Conservation (phyloP, 2,113 vertebrate species). For the Dasyornis broadbenti region DNA sequence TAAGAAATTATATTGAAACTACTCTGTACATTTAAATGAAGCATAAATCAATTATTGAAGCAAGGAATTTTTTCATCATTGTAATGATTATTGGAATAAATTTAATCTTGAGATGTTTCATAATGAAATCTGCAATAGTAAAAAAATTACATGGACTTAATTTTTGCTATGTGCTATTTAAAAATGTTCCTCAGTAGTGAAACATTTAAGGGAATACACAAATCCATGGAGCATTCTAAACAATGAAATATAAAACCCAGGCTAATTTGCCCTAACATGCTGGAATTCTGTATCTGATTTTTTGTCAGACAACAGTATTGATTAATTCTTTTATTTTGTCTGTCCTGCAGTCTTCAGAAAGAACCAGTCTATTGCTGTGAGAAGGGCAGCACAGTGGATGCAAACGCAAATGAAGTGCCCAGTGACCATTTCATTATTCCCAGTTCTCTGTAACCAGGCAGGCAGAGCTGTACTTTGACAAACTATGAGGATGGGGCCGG, state of each 20-base stretch:
- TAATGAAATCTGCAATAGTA: conserved; percentile 74
- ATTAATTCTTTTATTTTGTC: conserved; percentile 28
- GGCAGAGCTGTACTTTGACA: not conserved
- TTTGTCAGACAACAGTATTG: not conserved
- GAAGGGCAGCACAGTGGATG: not conserved
- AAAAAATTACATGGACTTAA: conserved; percentile 65
- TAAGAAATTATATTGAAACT: conserved; percentile 82
- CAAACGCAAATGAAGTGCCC: not conserved
- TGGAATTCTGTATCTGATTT: conserved; percentile 35
- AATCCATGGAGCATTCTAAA: not conserved
- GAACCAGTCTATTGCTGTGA: not conserved
- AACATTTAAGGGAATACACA: conserved; percentile 28
- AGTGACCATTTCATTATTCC: not conserved
- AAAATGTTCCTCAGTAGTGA: conserved; percentile 31
- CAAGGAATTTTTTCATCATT: conserved; percentile 80
- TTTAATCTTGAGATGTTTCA: conserved; percentile 74
- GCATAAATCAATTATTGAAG: conserved; percentile 85
- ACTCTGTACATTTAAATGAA: conserved; percentile 81
- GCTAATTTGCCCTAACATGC: not conserved
- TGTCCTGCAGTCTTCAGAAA: not conserved
- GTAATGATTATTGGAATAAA: conserved; percentile 82
- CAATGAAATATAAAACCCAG: conserved; percentile 16
- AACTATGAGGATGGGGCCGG: not conserved
- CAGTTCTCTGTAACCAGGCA: not conserved
- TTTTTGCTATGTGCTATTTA: conserved; percentile 62